phyloP scores from a whole-genome alignment of 2,888 invertebrate genomes.

The Orthosia gracilis region DNA sequence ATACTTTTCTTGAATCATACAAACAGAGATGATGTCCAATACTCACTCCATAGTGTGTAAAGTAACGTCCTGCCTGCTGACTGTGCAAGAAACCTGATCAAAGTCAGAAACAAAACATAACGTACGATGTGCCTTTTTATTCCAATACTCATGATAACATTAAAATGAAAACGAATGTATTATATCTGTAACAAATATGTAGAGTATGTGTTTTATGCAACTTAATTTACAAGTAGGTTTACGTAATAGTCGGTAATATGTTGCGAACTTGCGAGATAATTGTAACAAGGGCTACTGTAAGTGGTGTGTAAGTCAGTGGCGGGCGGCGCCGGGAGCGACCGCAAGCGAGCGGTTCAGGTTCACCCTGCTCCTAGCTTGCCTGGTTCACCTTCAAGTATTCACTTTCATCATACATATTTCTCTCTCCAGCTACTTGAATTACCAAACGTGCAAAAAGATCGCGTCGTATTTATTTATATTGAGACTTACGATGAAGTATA shows the following conservation, averaged over 20 bases:
- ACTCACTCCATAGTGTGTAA: not conserved
- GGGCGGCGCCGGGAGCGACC: constrained; percentile 72
- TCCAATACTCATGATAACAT: constrained; percentile 12
- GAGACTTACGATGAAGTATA: constrained; percentile 11
- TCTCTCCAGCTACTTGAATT: constrained; percentile 69
- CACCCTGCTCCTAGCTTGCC: constrained; percentile 73
- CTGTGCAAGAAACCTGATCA: not conserved
- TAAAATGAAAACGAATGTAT: constrained; percentile 18
- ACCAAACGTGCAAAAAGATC: constrained; percentile 67
- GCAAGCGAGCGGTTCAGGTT: constrained; percentile 80
- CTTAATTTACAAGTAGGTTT: constrained; percentile 40
- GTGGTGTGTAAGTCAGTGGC: constrained; percentile 41
- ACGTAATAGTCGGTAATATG: constrained; percentile 48
- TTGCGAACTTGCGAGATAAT: constrained; percentile 42
- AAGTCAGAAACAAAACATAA: not conserved
- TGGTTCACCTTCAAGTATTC: constrained; percentile 81
- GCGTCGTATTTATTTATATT: constrained; percentile 30
- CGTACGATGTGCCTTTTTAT: constrained; percentile 5
- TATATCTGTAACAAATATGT: not conserved
- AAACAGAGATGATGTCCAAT: not conserved
- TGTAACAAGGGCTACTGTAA: constrained; percentile 59
- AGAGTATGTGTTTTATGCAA: constrained; percentile 29
- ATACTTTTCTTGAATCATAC: not conserved
- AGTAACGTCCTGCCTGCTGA: too few relatives aligned
- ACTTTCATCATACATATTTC: constrained; percentile 81